Evolutionary conservation across 1,140 invertebrate species (phyloP), one percentile per base, ranked within the genome.

Genomic region (Bombus soroeensis): DNA sequence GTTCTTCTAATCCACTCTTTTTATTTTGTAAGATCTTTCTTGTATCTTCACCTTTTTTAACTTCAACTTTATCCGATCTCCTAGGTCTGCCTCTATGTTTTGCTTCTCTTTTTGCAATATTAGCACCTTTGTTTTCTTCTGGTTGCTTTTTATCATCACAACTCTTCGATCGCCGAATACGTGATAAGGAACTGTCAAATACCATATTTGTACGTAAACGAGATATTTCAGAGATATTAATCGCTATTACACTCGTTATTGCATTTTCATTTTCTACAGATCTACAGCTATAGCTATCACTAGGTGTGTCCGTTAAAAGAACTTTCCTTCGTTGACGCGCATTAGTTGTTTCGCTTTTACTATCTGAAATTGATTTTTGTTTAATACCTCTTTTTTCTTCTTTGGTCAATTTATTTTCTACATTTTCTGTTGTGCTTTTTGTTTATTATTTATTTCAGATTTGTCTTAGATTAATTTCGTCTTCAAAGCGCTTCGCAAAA

Each of bases 161-260:
- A 43, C n/a, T 43, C 62, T 93, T 94, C 0, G 88, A 89, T 74
- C 94, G 91, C 66, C 94, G 91, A 13, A 93, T 87, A 64, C 87
- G 90, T 13, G 90, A 76, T 10, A 90, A 82, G 3, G 83, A 57
- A 53, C 81, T 90, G 18, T 95, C 92, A 78, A 94, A 94, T 53
- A 92, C 90, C 95, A 95, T 95, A 59, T 95, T 90, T 22, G 95
- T 95, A 59, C 92, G 91, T 37, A 95, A 82, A 8, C 95, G 86
- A 13, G 90, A 92, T 81, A 95, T 95, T 73, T 95, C 95, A 25
- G n/a, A n/a, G n/a, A n/a, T n/a, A 32, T 88, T 90, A 6, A 25
- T 74, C 34, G 68, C 18, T 12, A 72, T 72, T 57, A 62, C 18
- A 37, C 62, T 8, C 28, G 57, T 25, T 10, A 12, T 32, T 82